phyloP scores from a whole-genome alignment of 2,113 vertebrate species.

The Zonotrichia leucophrys region DNA sequence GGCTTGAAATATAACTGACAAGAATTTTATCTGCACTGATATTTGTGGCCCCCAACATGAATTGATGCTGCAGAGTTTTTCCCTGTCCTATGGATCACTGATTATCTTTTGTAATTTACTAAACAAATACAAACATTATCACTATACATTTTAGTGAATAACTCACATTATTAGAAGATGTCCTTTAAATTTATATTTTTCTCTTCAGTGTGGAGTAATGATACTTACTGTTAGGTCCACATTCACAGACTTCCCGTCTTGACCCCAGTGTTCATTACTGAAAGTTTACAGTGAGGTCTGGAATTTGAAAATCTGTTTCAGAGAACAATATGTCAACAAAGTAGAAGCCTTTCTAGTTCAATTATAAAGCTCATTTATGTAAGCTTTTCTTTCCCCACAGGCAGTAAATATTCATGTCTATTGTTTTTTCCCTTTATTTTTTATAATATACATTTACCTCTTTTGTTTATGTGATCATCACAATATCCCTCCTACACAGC shows the following conservation, averaged over 20 bases:
- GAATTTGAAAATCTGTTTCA: neutral
- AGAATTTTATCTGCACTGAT: neutral
- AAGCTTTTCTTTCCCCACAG: neutral
- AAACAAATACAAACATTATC: neutral
- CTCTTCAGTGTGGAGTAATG: neutral
- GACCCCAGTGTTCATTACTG: neutral
- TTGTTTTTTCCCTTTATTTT: neutral
- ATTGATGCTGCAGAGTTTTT: neutral
- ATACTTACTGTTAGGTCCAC: neutral
- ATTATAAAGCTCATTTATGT: conserved; percentile 6
- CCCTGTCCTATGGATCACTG: neutral
- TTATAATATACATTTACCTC: neutral
- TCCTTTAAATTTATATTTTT: neutral
- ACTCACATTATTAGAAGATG: neutral
- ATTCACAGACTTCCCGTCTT: neutral
- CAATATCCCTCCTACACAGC: neutral
- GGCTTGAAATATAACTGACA: neutral
- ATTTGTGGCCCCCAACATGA: neutral
- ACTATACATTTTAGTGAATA: neutral
- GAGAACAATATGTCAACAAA: neutral
- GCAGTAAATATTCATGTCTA: neutral
- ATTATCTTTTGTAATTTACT: neutral
- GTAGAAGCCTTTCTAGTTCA: neutral
- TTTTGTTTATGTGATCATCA: neutral
- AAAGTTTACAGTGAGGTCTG: neutral